Percentiles rank a stretch among this genome's conserved stretches.
Conservation (phyloP, 2,113 vertebrate genomes). For the Sphyrna mokarran region DNA sequence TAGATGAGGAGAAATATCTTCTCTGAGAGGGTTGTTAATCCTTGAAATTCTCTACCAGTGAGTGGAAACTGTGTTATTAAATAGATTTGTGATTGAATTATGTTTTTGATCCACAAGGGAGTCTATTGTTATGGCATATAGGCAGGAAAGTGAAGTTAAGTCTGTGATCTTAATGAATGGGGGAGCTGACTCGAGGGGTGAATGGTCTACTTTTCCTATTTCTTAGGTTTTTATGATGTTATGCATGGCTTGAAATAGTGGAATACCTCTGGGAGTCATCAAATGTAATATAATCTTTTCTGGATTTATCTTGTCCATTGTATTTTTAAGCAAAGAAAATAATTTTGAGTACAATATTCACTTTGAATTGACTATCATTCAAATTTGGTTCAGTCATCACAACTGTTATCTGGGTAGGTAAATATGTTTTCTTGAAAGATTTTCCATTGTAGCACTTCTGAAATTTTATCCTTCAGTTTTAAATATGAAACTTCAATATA, state of each 20-base stretch:
- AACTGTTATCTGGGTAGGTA: not conserved
- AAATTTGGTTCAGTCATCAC: not conserved
- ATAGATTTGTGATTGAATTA: too few species aligned
- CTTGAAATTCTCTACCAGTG: too few species aligned
- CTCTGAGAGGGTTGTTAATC: too few species aligned
- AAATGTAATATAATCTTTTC: not conserved
- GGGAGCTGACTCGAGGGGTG: too few species aligned
- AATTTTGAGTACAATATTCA: not conserved
- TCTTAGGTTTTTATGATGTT: not conserved
- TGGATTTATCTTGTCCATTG: not conserved
- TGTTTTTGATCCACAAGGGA: too few species aligned
- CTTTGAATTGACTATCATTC: not conserved
- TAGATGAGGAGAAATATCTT: too few species aligned
- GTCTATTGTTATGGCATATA: too few species aligned
- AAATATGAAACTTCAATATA: not conserved
- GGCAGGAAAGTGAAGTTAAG: too few species aligned
- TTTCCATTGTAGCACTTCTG: not conserved
- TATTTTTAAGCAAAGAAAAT: not conserved
- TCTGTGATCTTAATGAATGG: too few species aligned
- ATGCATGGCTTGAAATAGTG: not conserved
- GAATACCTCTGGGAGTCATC: not conserved
- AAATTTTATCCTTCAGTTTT: not conserved
- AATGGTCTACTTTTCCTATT: too few species aligned
- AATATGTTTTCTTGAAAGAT: not conserved
- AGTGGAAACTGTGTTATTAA: too few species aligned